Percentiles rank a stretch among this genome's conserved stretches.
Evolutionary conservation across 2,113 vertebrate species (phyloP).

Genomic region (Ursus arctos): DNA sequence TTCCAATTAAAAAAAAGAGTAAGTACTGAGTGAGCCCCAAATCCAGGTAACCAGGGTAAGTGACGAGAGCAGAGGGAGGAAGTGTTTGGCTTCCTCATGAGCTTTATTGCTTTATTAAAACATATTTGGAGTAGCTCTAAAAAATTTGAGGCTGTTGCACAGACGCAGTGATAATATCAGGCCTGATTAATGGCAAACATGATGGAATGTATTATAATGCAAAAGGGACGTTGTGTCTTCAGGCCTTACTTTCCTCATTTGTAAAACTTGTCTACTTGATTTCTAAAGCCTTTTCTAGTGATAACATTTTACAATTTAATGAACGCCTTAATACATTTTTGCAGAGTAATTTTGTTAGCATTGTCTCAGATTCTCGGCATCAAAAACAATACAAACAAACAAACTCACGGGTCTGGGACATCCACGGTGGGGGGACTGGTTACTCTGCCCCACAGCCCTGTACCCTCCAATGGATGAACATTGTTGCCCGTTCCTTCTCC

Average conservation of each 20-base stretch:
- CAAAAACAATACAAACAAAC: slow-evolving; percentile 28
- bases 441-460: background rate
- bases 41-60: slow-evolving; percentile 22
- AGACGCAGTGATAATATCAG: background rate
- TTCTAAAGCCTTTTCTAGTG: background rate
- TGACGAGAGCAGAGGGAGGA: background rate
- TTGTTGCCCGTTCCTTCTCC: background rate
- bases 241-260: slow-evolving; percentile 34
- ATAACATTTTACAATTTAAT: slow-evolving; percentile 38
- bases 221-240: background rate
- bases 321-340: background rate
- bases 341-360: slow-evolving; percentile 28
- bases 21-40: slow-evolving; percentile 20
- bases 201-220: background rate
- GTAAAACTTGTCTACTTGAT: background rate
- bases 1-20: slow-evolving; percentile 43
- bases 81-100: background rate
- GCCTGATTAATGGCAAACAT: background rate
- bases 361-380: background rate
- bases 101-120: background rate
- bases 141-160: background rate
- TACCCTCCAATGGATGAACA: background rate
- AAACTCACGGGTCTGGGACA: slow-evolving; percentile 78
- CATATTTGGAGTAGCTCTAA: background rate
- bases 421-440: slow-evolving; percentile 52